Base-by-base conservation (phyloP, 2,888 invertebrate genomes). In the Acrobasis suavella region DNA sequence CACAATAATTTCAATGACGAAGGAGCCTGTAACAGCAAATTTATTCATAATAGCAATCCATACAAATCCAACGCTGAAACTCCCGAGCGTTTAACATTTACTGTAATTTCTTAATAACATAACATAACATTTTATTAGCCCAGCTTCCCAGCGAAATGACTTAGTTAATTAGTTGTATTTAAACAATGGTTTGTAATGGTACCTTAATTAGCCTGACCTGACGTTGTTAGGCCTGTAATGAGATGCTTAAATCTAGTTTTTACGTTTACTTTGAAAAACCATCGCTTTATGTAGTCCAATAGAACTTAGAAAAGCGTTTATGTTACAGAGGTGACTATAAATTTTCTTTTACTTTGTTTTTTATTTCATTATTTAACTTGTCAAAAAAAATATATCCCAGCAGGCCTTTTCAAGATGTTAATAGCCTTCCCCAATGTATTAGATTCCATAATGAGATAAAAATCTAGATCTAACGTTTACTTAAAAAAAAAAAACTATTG, bases 81-180 rank as follows among this genome's bases (percentile, higher is more conserved):
- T 74, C 74, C 77, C 72, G 71, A 73, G 76, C 79, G 69, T 77
- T 83, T 83, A 85, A 82, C 80, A 79, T 77, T 84, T 82, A 87
- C 85, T 84, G 80, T 86, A 86, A 87, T 86, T 87, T 81, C 85
- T 80, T 82, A 86, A 88, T 89, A 89, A 86, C 81, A 78, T 85
- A 89, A 86, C 81, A 78, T 85, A 86, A 84, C 82, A 81, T 86
- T 89, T 89, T 89, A 90, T 85, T 86, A 84, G 83, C 72, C 70
- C 79, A 81, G 81, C 83, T 85, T 85, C 86, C 73, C 81, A 78
- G 80, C 76, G 83, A 81, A 89, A 87, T 88, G 87, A 86, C 86
- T 89, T 89, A 87, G 78, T 89, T 89, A 91, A 90, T 90, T 89
- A 90, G 86, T 83, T 80, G 81, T 82, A 83, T 83, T 86, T 80